Evolutionary conservation across 2,113 vertebrate genomes (phyloP).

Genomic region (Myodes glareolus): DNA sequence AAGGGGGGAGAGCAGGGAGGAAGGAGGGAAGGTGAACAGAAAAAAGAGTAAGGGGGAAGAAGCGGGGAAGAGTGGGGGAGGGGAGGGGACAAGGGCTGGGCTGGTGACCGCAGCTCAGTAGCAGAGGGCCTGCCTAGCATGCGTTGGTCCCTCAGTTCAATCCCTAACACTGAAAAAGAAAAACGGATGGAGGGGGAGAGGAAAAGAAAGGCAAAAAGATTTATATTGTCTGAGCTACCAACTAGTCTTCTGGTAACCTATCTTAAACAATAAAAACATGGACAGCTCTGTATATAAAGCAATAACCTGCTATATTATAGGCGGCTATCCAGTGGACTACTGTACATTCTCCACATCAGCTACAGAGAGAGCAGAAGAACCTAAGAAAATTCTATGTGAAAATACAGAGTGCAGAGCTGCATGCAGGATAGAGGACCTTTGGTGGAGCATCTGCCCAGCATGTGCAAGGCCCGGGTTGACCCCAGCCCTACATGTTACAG

Average conservation of each 20-base stretch:
- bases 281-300: not conserved
- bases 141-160: not conserved
- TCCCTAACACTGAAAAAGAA: not conserved
- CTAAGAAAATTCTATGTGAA: not conserved
- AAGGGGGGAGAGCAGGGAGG: not conserved
- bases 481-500: not conserved
- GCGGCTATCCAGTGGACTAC: not conserved
- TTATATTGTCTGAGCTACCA: not conserved
- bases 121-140: not conserved
- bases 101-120: not conserved
- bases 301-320: not conserved
- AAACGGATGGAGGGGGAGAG: not conserved
- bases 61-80: no score
- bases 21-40: not conserved
- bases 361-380: not conserved
- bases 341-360: not conserved
- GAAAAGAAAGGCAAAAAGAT: not conserved
- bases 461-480: not conserved
- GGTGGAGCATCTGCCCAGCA: not conserved
- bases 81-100: not conserved
- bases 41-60: no score
- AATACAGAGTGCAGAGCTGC: not conserved
- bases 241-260: not conserved
- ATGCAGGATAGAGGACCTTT: no score
- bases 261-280: conserved; percentile 21